Evolutionary conservation across 2,113 vertebrate genomes (phyloP), one percentile per base, ranked within the genome.

Genomic region (Trichechus manatus): DNA sequence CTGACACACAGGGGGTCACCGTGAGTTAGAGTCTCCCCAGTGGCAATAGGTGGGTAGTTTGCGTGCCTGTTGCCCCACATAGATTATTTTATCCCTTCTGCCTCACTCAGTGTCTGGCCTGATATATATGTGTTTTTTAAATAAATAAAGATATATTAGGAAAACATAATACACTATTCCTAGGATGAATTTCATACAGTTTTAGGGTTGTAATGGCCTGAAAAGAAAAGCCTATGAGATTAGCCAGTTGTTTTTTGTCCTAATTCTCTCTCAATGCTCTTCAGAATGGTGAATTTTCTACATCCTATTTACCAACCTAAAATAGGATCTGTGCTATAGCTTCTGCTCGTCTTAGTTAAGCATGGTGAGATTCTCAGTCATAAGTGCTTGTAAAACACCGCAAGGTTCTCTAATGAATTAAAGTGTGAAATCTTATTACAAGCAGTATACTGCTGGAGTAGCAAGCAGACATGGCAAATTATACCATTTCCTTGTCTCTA

Each of bases 381-480:
- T 98, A 97, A 98, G 95, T 90, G 89, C 93, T 97, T 97, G 95
- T 97, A 97, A 94, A 97, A 97, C 98, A 95, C 87, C 2, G 20
- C 44, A 89, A 96, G 91, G 84, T 97, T 97, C 95, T 97, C 95
- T 61, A 94, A 93, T 90, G 96, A 97, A 98, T 97, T 97, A 97
- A 97, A 97, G 95, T 97, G 95, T 97, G 97, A 98, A 98, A 97
- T 98, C 95, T 92, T 97, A 97, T 97, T 97, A 98, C 95, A 95
- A 72, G 96, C 91, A 82, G 39, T 74, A 56, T 93, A 93, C 88
- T 82, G 87, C 90, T 87, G 94, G 77, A 93, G 85, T 96, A 90
- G 90, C 96, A 96, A 96, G 94, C 89, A 82, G 77, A 89, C 91
- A 75, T 92, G 89, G 93, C 77, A 97, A 97, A 97, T 97, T 74